These are phyloP conservation scores for Sesamia inferens DNA, from an alignment of 2,888 invertebrate species.

Conservation along the genomic window DNA sequence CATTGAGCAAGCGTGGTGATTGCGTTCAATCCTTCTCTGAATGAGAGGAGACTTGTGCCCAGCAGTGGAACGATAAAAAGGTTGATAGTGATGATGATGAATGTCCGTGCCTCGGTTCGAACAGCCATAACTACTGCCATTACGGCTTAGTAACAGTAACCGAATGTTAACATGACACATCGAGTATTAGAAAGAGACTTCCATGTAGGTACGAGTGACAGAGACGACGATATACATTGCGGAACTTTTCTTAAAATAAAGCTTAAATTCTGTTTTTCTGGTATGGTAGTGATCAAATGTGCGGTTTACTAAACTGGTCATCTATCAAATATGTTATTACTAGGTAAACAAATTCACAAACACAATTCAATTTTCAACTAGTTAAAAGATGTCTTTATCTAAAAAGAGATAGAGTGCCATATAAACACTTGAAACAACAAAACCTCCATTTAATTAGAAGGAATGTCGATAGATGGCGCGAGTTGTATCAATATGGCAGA, in stretches of 20 bases:
- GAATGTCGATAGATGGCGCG: constrained; percentile 26
- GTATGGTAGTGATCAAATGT: no score
- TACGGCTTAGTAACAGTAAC: background rate
- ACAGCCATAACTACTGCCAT: background rate
- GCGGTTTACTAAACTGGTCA: background rate
- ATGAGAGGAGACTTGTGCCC: no score
- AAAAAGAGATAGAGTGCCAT: background rate
- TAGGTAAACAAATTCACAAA: background rate
- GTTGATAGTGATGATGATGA: no score
- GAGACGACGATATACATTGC: background rate
- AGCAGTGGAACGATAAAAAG: no score
- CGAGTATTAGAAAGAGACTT: no score
- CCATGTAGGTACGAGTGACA: background rate
- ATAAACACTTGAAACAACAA: background rate
- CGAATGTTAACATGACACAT: background rate
- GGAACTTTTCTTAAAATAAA: no score
- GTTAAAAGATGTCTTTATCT: background rate
- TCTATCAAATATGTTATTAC: background rate
- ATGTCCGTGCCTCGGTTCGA: background rate
- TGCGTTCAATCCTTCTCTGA: no score
- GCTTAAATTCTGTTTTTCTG: no score
- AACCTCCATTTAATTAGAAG: background rate
- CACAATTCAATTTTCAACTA: background rate
- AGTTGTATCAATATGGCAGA: background rate
- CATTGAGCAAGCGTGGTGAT: no score